These are phyloP conservation scores for Ostrea denselamellosa DNA, from an alignment of 1,140 invertebrate genomes.

Conservation along the genomic window DNA sequence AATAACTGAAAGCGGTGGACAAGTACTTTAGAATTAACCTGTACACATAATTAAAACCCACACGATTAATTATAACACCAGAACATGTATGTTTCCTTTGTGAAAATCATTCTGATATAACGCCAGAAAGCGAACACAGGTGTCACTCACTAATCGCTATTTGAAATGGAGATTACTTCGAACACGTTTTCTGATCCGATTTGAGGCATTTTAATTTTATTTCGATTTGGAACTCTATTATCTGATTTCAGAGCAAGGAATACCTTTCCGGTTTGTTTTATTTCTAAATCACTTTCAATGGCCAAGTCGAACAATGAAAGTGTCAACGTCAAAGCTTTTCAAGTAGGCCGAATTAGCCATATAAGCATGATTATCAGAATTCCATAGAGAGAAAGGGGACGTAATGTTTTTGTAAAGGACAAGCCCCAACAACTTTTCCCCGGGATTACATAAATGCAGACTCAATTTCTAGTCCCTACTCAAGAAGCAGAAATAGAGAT, in stretches of 20 bases:
- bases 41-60: constrained; percentile 38
- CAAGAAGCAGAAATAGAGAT: neutral
- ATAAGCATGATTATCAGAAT: constrained; percentile 28
- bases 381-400: neutral
- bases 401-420: constrained; percentile 25
- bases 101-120: constrained; percentile 17
- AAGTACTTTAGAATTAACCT: constrained; percentile 3
- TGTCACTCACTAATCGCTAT: constrained; percentile 6
- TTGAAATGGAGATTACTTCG: constrained; percentile 13
- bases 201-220: constrained; percentile 37
- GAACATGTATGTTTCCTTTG: constrained; percentile 2
- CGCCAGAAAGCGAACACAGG: constrained; percentile 4
- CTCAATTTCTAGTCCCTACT: neutral
- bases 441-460: neutral
- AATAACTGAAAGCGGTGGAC: neutral
- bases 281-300: constrained; percentile 33
- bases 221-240: constrained; percentile 26
- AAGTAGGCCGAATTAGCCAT: constrained; percentile 11
- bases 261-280: constrained; percentile 7
- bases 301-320: constrained; percentile 7
- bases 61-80: constrained; percentile 36
- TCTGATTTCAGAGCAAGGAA: constrained; percentile 14
- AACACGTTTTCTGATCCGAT: constrained; percentile 32
- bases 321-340: neutral
- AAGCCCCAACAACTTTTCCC: neutral